phyloP scores from a whole-genome alignment of 2,113 vertebrate genomes.

The Pagrus major region DNA sequence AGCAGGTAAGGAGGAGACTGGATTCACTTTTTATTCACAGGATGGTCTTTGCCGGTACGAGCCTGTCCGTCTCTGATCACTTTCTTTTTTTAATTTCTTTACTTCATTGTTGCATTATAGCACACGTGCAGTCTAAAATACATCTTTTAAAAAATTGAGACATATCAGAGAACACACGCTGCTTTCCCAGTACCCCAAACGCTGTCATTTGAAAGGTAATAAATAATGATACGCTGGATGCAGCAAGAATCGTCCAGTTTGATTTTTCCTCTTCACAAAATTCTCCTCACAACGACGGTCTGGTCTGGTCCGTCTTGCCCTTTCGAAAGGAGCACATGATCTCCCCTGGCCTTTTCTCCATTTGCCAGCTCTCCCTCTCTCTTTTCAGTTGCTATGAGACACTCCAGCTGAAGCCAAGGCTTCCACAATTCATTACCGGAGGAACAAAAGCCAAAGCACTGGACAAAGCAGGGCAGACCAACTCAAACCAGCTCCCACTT shows the following conservation, averaged over 20 bases:
- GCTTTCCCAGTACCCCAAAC: not conserved
- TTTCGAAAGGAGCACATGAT: slow-evolving; percentile 70
- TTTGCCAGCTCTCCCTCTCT: slow-evolving; percentile 71
- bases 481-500: slow-evolving; percentile 80
- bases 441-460: slow-evolving; percentile 80
- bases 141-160: not conserved
- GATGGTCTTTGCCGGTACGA: not conserved
- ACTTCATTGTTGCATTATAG: not conserved
- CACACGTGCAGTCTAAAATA: slow-evolving; percentile 14
- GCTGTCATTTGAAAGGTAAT: not conserved
- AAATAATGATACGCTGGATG: slow-evolving; percentile 3
- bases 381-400: slow-evolving; percentile 84
- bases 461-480: slow-evolving; percentile 80
- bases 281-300: slow-evolving; percentile 39
- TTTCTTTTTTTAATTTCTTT: not conserved
- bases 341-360: slow-evolving; percentile 68
- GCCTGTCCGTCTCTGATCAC: too few relatives aligned
- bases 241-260: slow-evolving; percentile 13
- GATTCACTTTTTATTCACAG: not conserved
- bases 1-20: too few relatives aligned
- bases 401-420: slow-evolving; percentile 80
- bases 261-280: slow-evolving; percentile 42
- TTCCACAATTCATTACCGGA: slow-evolving; percentile 82
- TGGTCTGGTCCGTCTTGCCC: slow-evolving; percentile 55
- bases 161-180: not conserved